Percentiles rank a stretch among this genome's conserved stretches.
These are phyloP conservation scores for Metaphire vulgaris DNA, from an alignment of 1,140 invertebrate genomes.

Conservation along the genomic window DNA sequence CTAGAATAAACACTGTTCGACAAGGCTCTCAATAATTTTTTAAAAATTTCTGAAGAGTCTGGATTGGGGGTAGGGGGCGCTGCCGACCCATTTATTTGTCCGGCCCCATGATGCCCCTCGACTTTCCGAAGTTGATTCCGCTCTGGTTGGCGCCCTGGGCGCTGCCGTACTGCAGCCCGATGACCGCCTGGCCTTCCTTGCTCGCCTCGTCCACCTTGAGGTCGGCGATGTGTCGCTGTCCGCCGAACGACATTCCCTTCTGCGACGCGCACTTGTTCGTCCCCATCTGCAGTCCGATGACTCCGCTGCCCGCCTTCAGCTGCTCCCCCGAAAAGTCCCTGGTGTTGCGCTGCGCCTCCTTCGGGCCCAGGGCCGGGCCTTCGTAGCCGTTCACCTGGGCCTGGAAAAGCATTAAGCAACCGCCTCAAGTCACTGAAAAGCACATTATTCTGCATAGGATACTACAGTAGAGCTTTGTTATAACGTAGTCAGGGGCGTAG, in stretches of 20 bases:
- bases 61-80: too few relatives aligned
- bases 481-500: too few relatives aligned
- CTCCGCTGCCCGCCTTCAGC: constrained; percentile 74
- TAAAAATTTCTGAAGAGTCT: too few relatives aligned
- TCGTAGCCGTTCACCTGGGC: constrained; percentile 67
- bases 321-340: constrained; percentile 72
- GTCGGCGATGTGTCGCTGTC: constrained; percentile 50
- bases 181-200: constrained; percentile 61
- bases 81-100: too few relatives aligned
- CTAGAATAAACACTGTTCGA: too few relatives aligned
- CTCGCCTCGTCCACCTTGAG: constrained; percentile 54
- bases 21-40: too few relatives aligned
- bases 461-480: too few relatives aligned
- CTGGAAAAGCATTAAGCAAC: too few relatives aligned
- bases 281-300: constrained; percentile 80
- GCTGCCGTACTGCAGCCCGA: constrained; percentile 43
- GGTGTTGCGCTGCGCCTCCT: constrained; percentile 84
- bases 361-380: constrained; percentile 75
- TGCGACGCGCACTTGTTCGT: constrained; percentile 37
- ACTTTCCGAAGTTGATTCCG: constrained; percentile 17
- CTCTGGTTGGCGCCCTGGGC: constrained; percentile 36
- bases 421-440: too few relatives aligned
- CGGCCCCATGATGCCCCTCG: constrained; percentile 15
- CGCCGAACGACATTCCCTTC: constrained; percentile 78
- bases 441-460: too few relatives aligned